These are phyloP conservation scores for Amphiprion clarkii DNA, from an alignment of 2,797 vertebrate genomes.

Conservation along the genomic window DNA sequence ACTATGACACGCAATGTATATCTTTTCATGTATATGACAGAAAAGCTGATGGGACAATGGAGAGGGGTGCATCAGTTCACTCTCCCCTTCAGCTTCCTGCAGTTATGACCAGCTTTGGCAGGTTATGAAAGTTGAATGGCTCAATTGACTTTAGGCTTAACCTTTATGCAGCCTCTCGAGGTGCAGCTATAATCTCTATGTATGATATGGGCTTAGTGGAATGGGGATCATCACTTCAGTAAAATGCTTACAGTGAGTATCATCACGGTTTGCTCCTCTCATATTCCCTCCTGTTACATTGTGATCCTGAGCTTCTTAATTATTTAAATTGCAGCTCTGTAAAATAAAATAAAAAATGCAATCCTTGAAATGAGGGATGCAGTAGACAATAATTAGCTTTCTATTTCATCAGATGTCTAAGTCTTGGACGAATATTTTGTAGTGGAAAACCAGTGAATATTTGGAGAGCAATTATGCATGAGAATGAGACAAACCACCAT, in stretches of 20 bases:
- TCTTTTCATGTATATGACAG: not conserved
- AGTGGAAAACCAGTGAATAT: constrained; percentile 10
- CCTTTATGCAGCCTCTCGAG: constrained; percentile 52
- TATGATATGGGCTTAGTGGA: constrained; percentile 77
- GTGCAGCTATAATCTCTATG: constrained; percentile 67
- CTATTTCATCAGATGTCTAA: constrained; percentile 7
- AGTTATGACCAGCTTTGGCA: constrained; percentile 62
- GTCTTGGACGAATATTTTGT: constrained; percentile 9
- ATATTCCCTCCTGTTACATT: constrained; percentile 12
- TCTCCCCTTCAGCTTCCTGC: constrained; percentile 25
- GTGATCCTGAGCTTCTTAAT: constrained; percentile 34
- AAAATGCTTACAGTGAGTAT: constrained; percentile 52
- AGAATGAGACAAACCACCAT: constrained; percentile 62
- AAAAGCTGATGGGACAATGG: not conserved
- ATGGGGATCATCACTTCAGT: constrained; percentile 62
- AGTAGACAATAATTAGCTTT: constrained; percentile 12
- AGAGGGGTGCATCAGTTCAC: constrained; percentile 18
- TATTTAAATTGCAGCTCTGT: constrained; percentile 29
- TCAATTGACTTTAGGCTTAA: constrained; percentile 80
- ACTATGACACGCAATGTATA: not conserved
- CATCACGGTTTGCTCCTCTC: constrained; percentile 30
- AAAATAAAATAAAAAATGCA: constrained; percentile 6
- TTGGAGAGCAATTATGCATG: constrained; percentile 37
- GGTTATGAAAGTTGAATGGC: constrained; percentile 76
- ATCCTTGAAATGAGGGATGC: not conserved